Evolutionary conservation across 2,797 vertebrate genomes (phyloP).

Genomic region (Xenops minutus): DNA sequence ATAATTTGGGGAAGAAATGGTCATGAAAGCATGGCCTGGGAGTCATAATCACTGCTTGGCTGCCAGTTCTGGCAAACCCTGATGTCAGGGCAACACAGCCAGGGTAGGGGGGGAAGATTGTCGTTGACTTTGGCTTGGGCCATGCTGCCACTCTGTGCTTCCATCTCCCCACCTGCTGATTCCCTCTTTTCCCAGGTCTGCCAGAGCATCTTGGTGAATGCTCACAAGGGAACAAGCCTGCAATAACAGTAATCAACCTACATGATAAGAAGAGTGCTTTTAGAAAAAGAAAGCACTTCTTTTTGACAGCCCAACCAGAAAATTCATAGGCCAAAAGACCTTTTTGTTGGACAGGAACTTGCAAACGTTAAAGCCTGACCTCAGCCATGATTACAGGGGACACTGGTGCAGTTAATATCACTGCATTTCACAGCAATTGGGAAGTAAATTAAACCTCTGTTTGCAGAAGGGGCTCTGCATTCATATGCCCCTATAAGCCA

Average conservation of each 20-base stretch:
- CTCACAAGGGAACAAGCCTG: neutral
- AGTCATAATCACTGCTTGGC: neutral
- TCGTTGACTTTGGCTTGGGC: neutral
- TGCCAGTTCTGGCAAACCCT: neutral
- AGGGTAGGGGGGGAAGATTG: neutral
- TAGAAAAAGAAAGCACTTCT: neutral
- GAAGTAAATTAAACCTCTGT: neutral
- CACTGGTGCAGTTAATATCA: neutral
- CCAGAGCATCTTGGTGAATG: neutral
- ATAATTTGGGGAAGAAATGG: neutral
- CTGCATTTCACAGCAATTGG: neutral
- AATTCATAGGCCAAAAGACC: neutral
- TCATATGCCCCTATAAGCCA: neutral
- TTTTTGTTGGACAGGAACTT: neutral
- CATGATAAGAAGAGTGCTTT: neutral
- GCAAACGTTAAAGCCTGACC: neutral
- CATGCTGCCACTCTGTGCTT: rapidly evolving
- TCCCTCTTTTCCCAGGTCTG: neutral
- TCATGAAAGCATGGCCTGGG: neutral
- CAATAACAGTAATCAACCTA: rapidly evolving
- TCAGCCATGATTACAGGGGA: neutral
- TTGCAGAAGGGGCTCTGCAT: neutral
- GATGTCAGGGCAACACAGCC: neutral
- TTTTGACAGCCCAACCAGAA: neutral
- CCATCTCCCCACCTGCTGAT: neutral